Evolutionary conservation across 2,113 vertebrate genomes (phyloP).

Genomic region (Bagarius yarrelli): DNA sequence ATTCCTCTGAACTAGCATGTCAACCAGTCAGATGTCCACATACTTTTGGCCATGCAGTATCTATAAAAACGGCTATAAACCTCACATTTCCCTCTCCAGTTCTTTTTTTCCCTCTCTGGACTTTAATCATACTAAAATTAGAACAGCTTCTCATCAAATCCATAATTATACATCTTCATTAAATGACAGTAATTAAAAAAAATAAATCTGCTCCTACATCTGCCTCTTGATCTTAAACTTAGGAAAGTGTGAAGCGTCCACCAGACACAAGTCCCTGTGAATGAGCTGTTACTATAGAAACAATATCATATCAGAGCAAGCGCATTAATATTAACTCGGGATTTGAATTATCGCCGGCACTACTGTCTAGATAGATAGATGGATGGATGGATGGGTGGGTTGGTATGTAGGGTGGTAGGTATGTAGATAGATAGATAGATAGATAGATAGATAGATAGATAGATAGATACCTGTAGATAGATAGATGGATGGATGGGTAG

Average conservation of each 20-base stretch:
- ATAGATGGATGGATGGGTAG: too few species aligned
- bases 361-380: too few species aligned
- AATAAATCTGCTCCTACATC: too few species aligned
- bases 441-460: too few species aligned
- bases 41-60: not conserved
- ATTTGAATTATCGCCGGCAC: slow-evolving; percentile 9
- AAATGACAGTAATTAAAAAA: not conserved
- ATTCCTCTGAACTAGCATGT: not conserved
- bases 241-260: not conserved
- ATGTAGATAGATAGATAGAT: too few species aligned
- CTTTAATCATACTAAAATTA: not conserved
- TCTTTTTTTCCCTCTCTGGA: not conserved
- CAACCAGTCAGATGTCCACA: not conserved
- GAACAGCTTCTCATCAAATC: not conserved
- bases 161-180: not conserved
- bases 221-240: not conserved
- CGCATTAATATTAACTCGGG: not conserved
- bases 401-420: too few species aligned
- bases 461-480: too few species aligned
- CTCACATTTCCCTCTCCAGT: not conserved
- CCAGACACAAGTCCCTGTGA: not conserved
- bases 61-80: not conserved
- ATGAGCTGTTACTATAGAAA: slow-evolving; percentile 18
- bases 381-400: too few species aligned
- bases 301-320: not conserved